Evolutionary conservation across 1,140 invertebrate genomes (phyloP), one percentile per base, ranked within the genome.

Genomic region (Plutomurus gul): DNA sequence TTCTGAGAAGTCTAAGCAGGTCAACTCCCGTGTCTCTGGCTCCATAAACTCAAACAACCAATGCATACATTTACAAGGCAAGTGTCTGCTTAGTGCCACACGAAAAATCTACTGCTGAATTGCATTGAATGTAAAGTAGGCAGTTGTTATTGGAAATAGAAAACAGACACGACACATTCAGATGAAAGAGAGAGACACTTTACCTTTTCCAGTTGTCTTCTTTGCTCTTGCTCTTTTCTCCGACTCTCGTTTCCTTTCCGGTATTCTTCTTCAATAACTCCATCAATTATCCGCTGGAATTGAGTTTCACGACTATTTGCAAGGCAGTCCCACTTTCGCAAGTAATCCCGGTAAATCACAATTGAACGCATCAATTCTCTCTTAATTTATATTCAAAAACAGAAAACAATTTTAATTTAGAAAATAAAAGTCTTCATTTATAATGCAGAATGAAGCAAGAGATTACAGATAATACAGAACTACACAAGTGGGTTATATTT

Each of bases 321-420:
- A 18, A 78, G 30, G 37, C 78, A 80, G 51, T 81, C 80, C 22
- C 79, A 43, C 30, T 83, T 79, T 30, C 60, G 20, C 1, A 79
- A 22, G 71, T 83, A 83, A 13, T 81, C 82, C 18, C 51, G 22
- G 60, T 81, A 83, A 8, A 81, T 76, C 20, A 30, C 27, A 39
- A 83, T 83, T 6, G 82, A 39, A 49, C 80, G 60, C 78, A 75
- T 81, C n/a, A 81, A 36, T 40, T 83, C 82, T 65, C 75, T 60
- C 77, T 81, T 73, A 27, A 60, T 46, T 75, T 27, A 82, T 43
- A 10, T n/a, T 8, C 40, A 43, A 43, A 8, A 27, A 33, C 13
- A 76, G 70, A 75, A 33, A 4, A 27, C 30, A 72, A 13, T 37
- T 4, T 65, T 30, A 46, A 22, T 13, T 13, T n/a, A 11, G 25